Base-by-base conservation (phyloP, 2,888 invertebrate genomes). In the Drosophila pseudotalamancana region DNA sequence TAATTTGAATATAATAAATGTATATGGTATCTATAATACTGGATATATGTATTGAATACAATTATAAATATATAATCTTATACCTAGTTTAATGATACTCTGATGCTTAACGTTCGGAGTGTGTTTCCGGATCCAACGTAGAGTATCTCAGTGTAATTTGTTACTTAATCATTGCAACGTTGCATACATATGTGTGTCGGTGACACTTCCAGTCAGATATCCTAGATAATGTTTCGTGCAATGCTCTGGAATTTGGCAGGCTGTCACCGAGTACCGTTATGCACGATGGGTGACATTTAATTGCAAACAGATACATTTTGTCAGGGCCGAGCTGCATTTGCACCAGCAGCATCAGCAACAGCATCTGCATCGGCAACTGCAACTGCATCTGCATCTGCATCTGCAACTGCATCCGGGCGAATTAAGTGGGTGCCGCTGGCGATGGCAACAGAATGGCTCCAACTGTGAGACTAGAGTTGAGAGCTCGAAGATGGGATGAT, bases 251-350 rank as follows among this genome's bases (percentile, higher is more conserved):
- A 69, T 79, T 72, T 70, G 67, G 82, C 66, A 56, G 60, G 32
- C 54, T 86, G 88, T 79, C 87, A 56, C 11, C 69, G 43, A 57
- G 53, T 60, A 72, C 53, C 64, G 68, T 61, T 70, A 61, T 62
- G 71, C 64, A 53, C 68, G 48, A 49, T 68, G 62, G 84, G 50
- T 88, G 87, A 83, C 87, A 87, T 80, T 87, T 83, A 83, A 83
- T 83, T 83, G 83, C 83, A 77, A 88, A 80, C 88, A 83, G 83
- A 83, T 87, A 84, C 88, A 84, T 72, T 83, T 84, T 88, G 87
- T 84, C 87, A 83, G 69, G 54, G 64, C 59, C 64, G 69, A 66
- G 49, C 21, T 40, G 39, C 23, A n/a, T n/a, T n/a, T n/a, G n/a
- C 34, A 25, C 43, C 62, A 23, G 43, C 8, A 11, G 4, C 43